Base-by-base conservation (phyloP, 2,888 invertebrate genomes). In the Pterostichus niger region DNA sequence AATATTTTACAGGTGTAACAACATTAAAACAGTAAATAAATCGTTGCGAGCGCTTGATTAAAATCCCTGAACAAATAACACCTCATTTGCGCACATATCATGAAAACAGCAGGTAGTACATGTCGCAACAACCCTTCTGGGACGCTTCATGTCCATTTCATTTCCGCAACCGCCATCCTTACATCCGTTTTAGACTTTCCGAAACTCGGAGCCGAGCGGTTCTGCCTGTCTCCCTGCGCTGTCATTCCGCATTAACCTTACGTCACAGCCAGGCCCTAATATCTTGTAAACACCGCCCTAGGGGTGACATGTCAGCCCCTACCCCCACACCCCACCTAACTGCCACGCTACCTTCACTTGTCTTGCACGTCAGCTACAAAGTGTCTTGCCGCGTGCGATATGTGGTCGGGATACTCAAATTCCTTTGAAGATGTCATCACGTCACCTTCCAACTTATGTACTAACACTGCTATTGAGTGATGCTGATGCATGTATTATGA, bases 261-360 rank as follows among this genome's bases (percentile, higher is more conserved):
- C 49, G 79, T 79, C 79, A 79, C 64, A 64, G 61, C 13, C 49
- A 79, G 64, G 52, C 24, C n/a, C 10, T 79, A 79, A 79, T 79
- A 79, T 79, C 79, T 46, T 79, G 79, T 79, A 79, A 79, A 79
- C 79, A 79, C 31, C 64, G 49, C 49, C 79, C 64, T 79, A 49
- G 79, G 31, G 79, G 79, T 64, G 75, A 75, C 52, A 52, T 9
- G 68, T 9, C 31, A 61, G 3, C 33, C 33, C 33, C 13, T 52
- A 44, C 56, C 1, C 49, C 56, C 17, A 24, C 24, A 1, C 24
- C 24, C 24, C n/a, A n/a, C n/a, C n/a, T n/a, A n/a, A n/a, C n/a
- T 24, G 24, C 17, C 15, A 10, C 15, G 9, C 17, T 17, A 17
- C 64, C 44, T 40, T 71, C 68, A 17, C 64, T 71, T 44, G 68